A percentile compares a stretch with the other conserved stretches of the same genome.
Evolutionary conservation across 1,140 invertebrate genomes (phyloP).

Genomic region (Rhagoletis zephyria): DNA sequence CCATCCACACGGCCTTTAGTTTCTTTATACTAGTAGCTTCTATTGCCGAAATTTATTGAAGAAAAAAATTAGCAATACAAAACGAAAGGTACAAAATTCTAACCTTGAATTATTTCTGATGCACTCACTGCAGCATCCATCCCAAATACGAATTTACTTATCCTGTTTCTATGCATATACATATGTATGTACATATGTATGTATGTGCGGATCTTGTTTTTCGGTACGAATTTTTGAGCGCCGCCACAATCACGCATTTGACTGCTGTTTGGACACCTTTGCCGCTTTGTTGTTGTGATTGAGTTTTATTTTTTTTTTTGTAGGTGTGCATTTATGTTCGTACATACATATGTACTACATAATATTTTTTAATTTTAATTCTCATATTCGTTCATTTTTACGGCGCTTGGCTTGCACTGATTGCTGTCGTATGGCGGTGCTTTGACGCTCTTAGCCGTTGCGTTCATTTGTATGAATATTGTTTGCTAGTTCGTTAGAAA

Average conservation of each 20-base stretch:
- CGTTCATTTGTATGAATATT: not conserved
- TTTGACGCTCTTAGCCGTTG: not conserved
- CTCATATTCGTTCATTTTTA: constrained; percentile 36
- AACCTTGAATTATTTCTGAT: constrained; percentile 44
- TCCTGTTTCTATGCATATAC: not conserved
- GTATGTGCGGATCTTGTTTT: not conserved
- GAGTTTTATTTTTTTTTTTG: constrained; percentile 10
- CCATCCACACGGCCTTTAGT: constrained; percentile 26
- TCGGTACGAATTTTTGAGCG: constrained; percentile 51
- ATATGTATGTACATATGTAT: not conserved
- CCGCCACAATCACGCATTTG: constrained; percentile 42
- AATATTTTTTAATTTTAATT: not conserved
- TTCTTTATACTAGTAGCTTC: not conserved
- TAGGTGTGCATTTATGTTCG: not conserved
- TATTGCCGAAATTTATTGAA: constrained; percentile 27
- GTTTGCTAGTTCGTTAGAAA: constrained; percentile 56
- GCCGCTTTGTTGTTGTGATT: constrained; percentile 13
- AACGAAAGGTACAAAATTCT: constrained; percentile 35
- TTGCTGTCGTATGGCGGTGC: constrained; percentile 11
- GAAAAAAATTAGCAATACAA: not conserved
- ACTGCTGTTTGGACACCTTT: constrained; percentile 55
- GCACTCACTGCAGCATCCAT: constrained; percentile 22
- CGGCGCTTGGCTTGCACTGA: constrained; percentile 45
- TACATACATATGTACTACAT: not conserved
- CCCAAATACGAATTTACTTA: constrained; percentile 36